Base-by-base conservation (phyloP, 2,888 invertebrate genomes). In the Petrolisthes cinctipes region DNA sequence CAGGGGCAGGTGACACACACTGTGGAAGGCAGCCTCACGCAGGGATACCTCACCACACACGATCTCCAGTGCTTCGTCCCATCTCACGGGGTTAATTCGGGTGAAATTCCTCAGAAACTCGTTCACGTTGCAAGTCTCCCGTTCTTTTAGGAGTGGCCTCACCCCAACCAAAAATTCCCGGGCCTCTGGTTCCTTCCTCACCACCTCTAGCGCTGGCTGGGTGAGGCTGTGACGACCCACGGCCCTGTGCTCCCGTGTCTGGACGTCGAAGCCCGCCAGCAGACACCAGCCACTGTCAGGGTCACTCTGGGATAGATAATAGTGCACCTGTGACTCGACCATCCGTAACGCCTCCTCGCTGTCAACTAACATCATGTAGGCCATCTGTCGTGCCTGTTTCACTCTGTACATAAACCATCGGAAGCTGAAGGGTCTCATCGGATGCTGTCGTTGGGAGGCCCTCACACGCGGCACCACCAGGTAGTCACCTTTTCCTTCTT, bases 31-130 rank as follows among this genome's bases (percentile, higher is more conserved):
- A 17, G 66, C 61, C 23, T 76, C 83, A 57, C n/a, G 37, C 53
- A 84, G 78, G 2, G 76, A 61, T n/a, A 61, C 37, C 37, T 57
- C 71, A 6, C 76, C 78, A 57, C 5, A 37, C n/a, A 84, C 17
- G 0, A 76, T 57, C 51, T 73, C 53, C 76, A 6, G 56, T n/a
- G 78, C 83, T 66, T 84, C 83, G 7, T 83, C 83, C 83, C 83
- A 83, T 14, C 4, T 51, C n/a, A 83, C 4, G 14, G 76, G 11
- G 83, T 83, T 83, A 11, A 83, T 61, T 7, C 78, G 76, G 17
- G 83, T 83, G 66, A 83, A 84, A n/a, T 76, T 54, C 14, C 78
- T 20, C 61, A 84, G 66, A 66, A 84, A 84, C 11, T n/a, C 11
- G 76, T 78, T 78, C 51, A 17, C 37, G 9, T 7, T 66, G 76